Percentiles rank a stretch among this genome's conserved stretches.
These are phyloP conservation scores for Lasioglossum pauxillum DNA, from an alignment of 2,888 invertebrate species.

Conservation along the genomic window DNA sequence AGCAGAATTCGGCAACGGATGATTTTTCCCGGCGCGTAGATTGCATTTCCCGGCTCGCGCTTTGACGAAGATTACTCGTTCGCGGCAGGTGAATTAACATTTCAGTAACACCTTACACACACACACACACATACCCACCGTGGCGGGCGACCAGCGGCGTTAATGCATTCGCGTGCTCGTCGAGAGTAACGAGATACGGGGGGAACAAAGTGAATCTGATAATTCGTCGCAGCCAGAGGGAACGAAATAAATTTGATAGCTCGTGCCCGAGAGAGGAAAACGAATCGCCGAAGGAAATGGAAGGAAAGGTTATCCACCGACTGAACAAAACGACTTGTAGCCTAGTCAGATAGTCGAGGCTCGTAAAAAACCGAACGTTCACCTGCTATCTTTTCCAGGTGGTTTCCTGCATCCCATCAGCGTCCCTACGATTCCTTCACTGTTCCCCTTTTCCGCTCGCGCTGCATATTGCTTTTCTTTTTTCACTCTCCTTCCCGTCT, in stretches of 20 bases:
- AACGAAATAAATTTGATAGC: not conserved
- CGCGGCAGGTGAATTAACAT: not conserved
- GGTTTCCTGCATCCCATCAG: not conserved
- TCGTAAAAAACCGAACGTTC: not conserved
- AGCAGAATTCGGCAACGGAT: not conserved
- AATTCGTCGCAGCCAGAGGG: not conserved
- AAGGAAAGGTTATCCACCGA: not conserved
- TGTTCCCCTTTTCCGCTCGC: not conserved
- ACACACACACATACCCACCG: not conserved
- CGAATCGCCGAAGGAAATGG: not conserved
- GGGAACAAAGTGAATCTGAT: not conserved
- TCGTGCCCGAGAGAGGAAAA: not conserved
- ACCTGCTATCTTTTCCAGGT: not conserved
- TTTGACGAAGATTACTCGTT: not conserved
- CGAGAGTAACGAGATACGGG: not conserved
- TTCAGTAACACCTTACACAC: not conserved
- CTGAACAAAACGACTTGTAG: not conserved
- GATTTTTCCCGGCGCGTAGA: not conserved
- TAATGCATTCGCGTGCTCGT: not conserved
- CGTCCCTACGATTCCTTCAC: not conserved
- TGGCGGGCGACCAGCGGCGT: not conserved
- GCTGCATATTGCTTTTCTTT: not conserved
- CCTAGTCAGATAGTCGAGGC: not conserved
- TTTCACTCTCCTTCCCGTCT: not conserved
- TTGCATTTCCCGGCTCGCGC: not conserved